Evolutionary conservation across 2,797 vertebrate genomes (phyloP), one percentile per base, ranked within the genome.

Genomic region (Natrix natrix): DNA sequence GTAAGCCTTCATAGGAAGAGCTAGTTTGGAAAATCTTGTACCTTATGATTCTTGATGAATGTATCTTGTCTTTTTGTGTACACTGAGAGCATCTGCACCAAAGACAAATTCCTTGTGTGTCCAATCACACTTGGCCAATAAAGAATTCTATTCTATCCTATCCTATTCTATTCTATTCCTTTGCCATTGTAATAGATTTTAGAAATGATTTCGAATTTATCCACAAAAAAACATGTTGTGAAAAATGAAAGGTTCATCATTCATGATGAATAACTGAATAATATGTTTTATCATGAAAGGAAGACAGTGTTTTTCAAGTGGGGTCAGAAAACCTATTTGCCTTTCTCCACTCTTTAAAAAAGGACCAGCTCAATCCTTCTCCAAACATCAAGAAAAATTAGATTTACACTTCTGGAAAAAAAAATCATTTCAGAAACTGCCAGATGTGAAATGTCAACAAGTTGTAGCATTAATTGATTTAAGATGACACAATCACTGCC

Each of bases 391-490:
- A 92, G 14, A 74, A 26, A 66, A 61, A 93, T 89, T 8, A 91
- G 86, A 92, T 52, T 87, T 94, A 74, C 92, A 91, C 94, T 54
- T 26, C 7, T 95, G 83, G 74, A 4, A 2, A 97, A 97, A 83
- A 97, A 97, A 97, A 97, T 97, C 11, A 0, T 97, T 98, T 94
- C 94, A 94, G 94, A 95, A 94, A 92, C 90, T 95, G 92, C 96
- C 97, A 97, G 96, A 97, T 98, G 97, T 96, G 94, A 93, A 87
- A 94, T 97, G 96, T 98, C 97, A 97, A 98, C 97, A 97, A 95
- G 92, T 96, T 95, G 92, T 94, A 87, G 94, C 97, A 96, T 96
- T 97, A 97, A 98, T 97, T 97, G 96, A 96, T 97, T 97, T 97
- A 98, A 97, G 97, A 97, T 96, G 98, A 95, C 95, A 94, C 97